phyloP scores from a whole-genome alignment of 2,888 invertebrate genomes.

The Artemia sinica region DNA sequence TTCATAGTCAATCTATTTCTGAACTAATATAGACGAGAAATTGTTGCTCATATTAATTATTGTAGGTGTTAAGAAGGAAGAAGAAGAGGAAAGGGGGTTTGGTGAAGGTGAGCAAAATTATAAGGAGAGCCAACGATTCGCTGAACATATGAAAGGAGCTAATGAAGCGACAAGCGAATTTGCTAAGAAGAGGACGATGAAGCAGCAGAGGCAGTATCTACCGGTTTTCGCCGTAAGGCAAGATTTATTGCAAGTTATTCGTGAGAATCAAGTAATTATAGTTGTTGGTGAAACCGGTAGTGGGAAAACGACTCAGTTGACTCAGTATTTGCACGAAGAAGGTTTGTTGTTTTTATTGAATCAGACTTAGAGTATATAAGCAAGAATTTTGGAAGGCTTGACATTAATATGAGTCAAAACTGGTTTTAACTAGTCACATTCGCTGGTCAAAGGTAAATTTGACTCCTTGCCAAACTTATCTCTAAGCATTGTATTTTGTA shows the following conservation, averaged over 20 bases:
- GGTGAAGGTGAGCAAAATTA: constrained; percentile 62
- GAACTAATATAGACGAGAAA: too few species aligned
- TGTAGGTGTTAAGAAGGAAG: constrained; percentile 28
- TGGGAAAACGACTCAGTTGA: constrained; percentile 93
- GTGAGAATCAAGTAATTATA: constrained; percentile 83
- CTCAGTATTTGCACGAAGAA: constrained; percentile 92
- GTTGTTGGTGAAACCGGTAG: constrained; percentile 90
- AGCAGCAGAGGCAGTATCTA: constrained; percentile 71
- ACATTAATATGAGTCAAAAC: too few species aligned
- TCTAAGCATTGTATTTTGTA: too few species aligned
- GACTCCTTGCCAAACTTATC: too few species aligned
- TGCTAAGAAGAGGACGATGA: constrained; percentile 62
- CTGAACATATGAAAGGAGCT: constrained; percentile 66
- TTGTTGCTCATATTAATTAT: background rate
- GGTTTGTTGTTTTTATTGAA: constrained; percentile 35
- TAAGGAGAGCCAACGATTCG: constrained; percentile 86
- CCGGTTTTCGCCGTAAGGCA: constrained; percentile 91
- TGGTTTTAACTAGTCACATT: too few species aligned
- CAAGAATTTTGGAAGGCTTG: too few species aligned
- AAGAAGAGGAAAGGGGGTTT: constrained; percentile 35
- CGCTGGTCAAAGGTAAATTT: too few species aligned
- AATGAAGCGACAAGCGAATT: constrained; percentile 57
- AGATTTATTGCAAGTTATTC: constrained; percentile 70
- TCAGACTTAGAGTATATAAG: too few species aligned
- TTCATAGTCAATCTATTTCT: too few species aligned